Base-by-base conservation (phyloP, 2,797 vertebrate species). In the Crenichthys baileyi region DNA sequence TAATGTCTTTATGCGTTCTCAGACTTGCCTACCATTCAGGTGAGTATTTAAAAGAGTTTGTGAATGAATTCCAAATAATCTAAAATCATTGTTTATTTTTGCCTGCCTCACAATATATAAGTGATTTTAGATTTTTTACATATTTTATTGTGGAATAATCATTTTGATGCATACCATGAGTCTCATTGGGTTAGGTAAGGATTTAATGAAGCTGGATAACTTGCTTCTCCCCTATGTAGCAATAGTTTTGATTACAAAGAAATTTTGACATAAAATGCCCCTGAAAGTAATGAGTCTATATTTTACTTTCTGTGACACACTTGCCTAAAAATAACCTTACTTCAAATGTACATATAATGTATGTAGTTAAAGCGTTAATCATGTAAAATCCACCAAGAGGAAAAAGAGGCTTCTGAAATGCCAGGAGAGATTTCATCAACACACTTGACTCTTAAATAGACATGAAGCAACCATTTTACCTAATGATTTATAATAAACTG, bases 311-410 rank as follows among this genome's bases (percentile, higher is more conserved):
- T 36, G 31, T 50, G n/a, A 18, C 48, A 12, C n/a, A 31, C 15
- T 29, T 70, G 18, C 84, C 74, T 80, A 60, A 16, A 24, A 74
- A 80, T 56, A 79, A 77, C 71, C 46, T 41, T 75, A 75, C 22
- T 78, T 60, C 39, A 18, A 5, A 84, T 84, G 74, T 76, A 65
- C 68, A 83, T 80, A 85, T 78, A 67, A 82, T 46, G 74, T 68
- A 82, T 77, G 81, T 81, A 84, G 13, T 77, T 48, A 65, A 63
- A 22, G 18, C 50, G 61, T 50, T 81, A 85, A 82, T 89, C 71
- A 68, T 83, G 15, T 72, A 31, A 56, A 78, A 77, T 11, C 18
- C 22, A 75, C 73, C 55, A 53, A 60, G 72, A 60, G 75, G 65
- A 76, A 61, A 75, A 56, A 73, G 61, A 24, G 73, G 41, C 68